Conservation (phyloP, 2,888 invertebrate species). For the Cantharis nigra region DNA sequence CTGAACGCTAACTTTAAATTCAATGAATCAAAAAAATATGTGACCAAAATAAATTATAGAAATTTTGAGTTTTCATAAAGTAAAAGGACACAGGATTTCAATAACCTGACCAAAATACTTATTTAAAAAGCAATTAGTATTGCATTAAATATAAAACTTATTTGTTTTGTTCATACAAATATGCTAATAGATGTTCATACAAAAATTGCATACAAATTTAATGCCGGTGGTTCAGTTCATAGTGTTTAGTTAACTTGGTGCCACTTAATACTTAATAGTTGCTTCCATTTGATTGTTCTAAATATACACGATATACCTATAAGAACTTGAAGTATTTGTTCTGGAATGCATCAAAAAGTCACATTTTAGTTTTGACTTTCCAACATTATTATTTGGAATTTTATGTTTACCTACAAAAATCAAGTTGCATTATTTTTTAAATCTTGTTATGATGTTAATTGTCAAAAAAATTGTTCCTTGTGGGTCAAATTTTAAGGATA, state of each 20-base stretch:
- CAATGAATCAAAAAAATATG: not conserved
- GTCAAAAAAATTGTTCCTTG: not conserved
- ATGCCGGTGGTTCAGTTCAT: not conserved
- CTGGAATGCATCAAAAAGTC: not conserved
- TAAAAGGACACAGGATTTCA: not conserved
- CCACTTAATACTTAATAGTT: constrained; percentile 20
- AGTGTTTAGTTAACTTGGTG: constrained; percentile 20
- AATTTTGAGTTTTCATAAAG: not conserved
- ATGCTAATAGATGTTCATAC: not conserved
- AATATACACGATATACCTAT: not conserved
- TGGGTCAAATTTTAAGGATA: not conserved
- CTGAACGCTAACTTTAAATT: not conserved
- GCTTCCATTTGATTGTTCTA: not conserved
- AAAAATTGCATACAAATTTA: not conserved
- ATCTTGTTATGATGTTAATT: not conserved
- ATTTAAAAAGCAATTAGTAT: not conserved
- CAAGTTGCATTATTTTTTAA: not conserved
- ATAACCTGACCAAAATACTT: not conserved
- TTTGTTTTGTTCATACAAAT: not conserved
- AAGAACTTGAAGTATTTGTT: not conserved
- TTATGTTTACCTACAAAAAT: not conserved
- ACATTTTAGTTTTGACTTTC: not conserved
- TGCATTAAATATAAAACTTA: not conserved
- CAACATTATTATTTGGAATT: not conserved
- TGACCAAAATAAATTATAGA: not conserved